Evolutionary conservation across 2,888 invertebrate genomes (phyloP).

Genomic region (Calameuta filiformis): DNA sequence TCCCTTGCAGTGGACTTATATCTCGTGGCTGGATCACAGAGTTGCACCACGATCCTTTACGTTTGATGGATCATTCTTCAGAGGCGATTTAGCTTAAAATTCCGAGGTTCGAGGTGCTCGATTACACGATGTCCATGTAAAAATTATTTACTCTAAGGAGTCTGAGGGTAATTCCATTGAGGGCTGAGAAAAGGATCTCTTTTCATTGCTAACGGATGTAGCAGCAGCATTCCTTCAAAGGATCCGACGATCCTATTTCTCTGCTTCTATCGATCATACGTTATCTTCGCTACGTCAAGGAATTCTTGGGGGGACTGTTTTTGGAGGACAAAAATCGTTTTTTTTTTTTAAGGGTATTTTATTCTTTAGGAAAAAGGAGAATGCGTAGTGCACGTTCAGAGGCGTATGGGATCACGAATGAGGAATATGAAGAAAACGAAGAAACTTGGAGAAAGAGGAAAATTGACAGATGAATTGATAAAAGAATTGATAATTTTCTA

Average conservation of each 20-base stretch:
- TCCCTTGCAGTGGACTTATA: neutral
- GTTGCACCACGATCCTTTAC: neutral
- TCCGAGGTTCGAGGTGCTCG: neutral
- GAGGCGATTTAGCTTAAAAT: neutral
- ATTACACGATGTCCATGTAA: neutral
- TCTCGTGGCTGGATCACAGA: neutral
- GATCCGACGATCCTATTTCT: neutral
- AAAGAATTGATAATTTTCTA: no score
- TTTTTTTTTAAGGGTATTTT: neutral
- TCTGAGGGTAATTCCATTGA: neutral
- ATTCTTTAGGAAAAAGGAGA: neutral
- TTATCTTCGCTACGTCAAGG: neutral
- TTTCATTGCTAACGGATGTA: neutral
- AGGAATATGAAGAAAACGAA: no score
- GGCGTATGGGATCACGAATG: no score
- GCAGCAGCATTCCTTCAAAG: neutral
- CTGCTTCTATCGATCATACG: neutral
- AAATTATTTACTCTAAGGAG: neutral
- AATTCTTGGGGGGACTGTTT: neutral
- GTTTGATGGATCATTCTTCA: neutral
- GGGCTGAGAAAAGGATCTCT: neutral
- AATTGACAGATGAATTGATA: no score
- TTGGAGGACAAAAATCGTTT: neutral
- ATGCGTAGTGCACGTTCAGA: no score
- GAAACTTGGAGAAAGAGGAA: no score